Conservation (phyloP, 2,797 vertebrate genomes). For the Cryptoblepharus egeriae region DNA sequence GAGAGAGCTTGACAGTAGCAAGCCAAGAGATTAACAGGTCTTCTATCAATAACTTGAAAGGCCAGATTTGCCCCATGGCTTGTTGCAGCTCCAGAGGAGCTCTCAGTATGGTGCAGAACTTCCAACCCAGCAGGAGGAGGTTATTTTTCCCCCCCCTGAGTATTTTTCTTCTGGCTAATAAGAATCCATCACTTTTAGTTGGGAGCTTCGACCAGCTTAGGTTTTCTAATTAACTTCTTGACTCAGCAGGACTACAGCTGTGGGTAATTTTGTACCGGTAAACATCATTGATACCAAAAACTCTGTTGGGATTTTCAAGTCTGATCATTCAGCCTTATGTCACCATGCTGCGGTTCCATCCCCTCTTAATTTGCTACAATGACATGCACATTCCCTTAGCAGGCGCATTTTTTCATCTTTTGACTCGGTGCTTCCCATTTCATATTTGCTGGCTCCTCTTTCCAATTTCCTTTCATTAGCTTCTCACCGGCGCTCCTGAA, state of each 20-base stretch:
- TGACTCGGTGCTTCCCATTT: background rate
- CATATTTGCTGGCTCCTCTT: background rate
- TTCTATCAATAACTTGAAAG: background rate
- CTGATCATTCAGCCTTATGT: constrained; percentile 16
- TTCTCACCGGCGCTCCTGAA: constrained; percentile 25
- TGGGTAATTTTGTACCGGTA: constrained; percentile 35
- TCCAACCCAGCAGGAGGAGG: background rate
- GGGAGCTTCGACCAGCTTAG: constrained; percentile 28
- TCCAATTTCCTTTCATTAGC: constrained; percentile 26
- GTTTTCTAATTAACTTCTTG: constrained; percentile 48
- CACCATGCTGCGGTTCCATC: constrained; percentile 23
- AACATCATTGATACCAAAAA: constrained; percentile 41
- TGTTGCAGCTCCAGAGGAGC: background rate
- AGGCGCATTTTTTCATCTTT: constrained; percentile 14
- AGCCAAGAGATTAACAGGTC: background rate
- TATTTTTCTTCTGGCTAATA: constrained; percentile 17
- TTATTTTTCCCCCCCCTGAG: background rate
- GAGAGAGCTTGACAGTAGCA: background rate
- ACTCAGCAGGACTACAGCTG: constrained; percentile 16
- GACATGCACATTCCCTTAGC: background rate
- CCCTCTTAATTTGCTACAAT: constrained; percentile 11
- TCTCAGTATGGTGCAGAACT: background rate
- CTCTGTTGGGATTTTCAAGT: background rate
- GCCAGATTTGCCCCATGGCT: background rate
- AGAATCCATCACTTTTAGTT: constrained; percentile 38